Base-by-base conservation (phyloP, 2,888 invertebrate species). In the Callyntrura sp. region DNA sequence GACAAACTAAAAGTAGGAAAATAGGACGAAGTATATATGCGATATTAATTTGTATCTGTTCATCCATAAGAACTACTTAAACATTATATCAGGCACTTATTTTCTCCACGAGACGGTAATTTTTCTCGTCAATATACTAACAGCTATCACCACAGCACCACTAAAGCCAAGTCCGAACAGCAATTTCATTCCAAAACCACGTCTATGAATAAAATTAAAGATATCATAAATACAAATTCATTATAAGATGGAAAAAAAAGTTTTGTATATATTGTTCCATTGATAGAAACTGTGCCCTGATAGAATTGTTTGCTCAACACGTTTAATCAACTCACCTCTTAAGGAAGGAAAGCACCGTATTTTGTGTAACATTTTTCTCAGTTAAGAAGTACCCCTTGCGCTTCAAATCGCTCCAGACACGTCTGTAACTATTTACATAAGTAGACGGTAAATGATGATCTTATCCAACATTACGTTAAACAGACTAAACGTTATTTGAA, bases 351-450 rank as follows among this genome's bases (percentile, higher is more conserved):
- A 57, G 17, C 11, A 57, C n/a, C 1, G 8, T 11, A 5, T 0
- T 55, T 55, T 17, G 0, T 0, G 17, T 0, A 28, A 35, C 2
- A 1, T 14, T 12, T 17, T 65, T 78, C n/a, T 78, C 78, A 11
- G 17, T 62, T 51, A 86, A 57, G 3, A 3, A 2, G n/a, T 23
- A 78, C 9, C 78, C 78, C 28, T 51, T 20, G 17, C 43, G 35
- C 20, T 62, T 76, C 48, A 86, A 17, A 35, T 86, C 78, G 1
- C 17, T 9, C 78, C 45, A 86, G 20, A 86, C 85, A 0, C 28
- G 43, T 62, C 51, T 45, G 25, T 55, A 25, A 25, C 85, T 85
- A 35, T n/a, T 20, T 70, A 43, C 17, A 17, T 62, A 23, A 62
- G 28, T 35, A 43, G 0, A 20, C 3, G n/a, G 51, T 78, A 78